A percentile compares a stretch with the other conserved stretches of the same genome.
Conservation (phyloP, 2,888 invertebrate genomes). For the Calliopum simillimum region DNA sequence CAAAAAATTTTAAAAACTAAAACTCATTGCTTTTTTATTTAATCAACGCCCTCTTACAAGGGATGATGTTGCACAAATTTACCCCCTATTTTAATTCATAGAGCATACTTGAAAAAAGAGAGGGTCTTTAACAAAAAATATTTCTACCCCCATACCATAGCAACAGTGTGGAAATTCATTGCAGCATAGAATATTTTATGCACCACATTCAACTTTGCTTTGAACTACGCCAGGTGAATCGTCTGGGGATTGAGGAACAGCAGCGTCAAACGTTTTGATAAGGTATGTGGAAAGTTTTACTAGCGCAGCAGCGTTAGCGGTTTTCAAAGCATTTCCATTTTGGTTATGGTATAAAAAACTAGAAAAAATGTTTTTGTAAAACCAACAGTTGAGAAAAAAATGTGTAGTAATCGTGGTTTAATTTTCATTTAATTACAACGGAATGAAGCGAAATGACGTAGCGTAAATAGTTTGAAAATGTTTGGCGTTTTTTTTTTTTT, state of each 20-base stretch:
- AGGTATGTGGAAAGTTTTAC: background rate
- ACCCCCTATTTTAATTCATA: background rate
- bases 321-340: background rate
- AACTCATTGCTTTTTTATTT: background rate
- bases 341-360: too few species aligned
- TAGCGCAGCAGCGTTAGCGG: background rate
- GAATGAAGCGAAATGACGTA: background rate
- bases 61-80: background rate
- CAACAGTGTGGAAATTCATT: background rate
- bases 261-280: background rate
- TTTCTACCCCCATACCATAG: background rate
- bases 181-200: background rate
- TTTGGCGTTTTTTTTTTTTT: background rate
- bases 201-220: background rate
- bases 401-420: background rate
- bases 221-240: background rate
- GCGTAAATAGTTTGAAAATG: constrained; percentile 4
- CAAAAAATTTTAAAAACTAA: constrained; percentile 1
- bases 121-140: background rate
- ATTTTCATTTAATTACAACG: constrained; percentile 3
- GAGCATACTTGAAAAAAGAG: background rate
- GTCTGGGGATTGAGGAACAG: too few species aligned
- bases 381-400: background rate
- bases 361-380: background rate
- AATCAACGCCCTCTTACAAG: background rate